Percentiles rank a stretch among this genome's conserved stretches.
Conservation (phyloP, 2,113 vertebrate genomes). For the Phylloscopus trochiloides region DNA sequence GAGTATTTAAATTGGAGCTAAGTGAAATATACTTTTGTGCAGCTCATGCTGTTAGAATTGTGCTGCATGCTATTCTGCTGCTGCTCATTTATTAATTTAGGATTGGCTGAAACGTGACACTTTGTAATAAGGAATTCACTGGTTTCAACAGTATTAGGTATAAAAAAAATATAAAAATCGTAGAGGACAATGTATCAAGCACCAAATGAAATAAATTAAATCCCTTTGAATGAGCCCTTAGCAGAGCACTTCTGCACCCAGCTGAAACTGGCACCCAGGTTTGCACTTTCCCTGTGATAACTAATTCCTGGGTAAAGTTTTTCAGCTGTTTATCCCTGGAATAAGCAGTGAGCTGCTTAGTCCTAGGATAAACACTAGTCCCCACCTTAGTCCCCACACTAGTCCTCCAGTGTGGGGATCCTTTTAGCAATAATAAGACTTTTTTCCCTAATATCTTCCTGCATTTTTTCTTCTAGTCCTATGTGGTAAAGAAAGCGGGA, state of each 20-base stretch:
- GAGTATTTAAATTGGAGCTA: constrained; percentile 63
- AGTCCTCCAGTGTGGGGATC: neutral
- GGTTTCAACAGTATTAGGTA: neutral
- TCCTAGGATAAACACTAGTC: too few relatives aligned
- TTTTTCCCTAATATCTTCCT: neutral
- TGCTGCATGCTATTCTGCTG: constrained; percentile 55
- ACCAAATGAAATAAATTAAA: constrained; percentile 4
- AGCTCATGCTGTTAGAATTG: constrained; percentile 62
- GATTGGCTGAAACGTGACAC: neutral
- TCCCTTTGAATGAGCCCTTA: constrained; percentile 1
- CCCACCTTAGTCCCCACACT: neutral
- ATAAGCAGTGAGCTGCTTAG: neutral
- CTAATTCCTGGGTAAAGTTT: constrained; percentile 25
- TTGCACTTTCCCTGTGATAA: constrained; percentile 13
- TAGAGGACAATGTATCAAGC: neutral
- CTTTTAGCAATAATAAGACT: neutral
- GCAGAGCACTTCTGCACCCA: constrained; percentile 36
- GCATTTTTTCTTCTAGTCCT: neutral
- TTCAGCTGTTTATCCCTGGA: constrained; percentile 43
- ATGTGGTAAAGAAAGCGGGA: neutral
- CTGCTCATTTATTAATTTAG: constrained; percentile 65
- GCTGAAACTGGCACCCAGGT: neutral
- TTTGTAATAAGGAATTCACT: neutral
- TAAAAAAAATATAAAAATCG: neutral
- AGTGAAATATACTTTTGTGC: constrained; percentile 63